phyloP scores from a whole-genome alignment of 2,113 vertebrate genomes.

The Chionis minor region DNA sequence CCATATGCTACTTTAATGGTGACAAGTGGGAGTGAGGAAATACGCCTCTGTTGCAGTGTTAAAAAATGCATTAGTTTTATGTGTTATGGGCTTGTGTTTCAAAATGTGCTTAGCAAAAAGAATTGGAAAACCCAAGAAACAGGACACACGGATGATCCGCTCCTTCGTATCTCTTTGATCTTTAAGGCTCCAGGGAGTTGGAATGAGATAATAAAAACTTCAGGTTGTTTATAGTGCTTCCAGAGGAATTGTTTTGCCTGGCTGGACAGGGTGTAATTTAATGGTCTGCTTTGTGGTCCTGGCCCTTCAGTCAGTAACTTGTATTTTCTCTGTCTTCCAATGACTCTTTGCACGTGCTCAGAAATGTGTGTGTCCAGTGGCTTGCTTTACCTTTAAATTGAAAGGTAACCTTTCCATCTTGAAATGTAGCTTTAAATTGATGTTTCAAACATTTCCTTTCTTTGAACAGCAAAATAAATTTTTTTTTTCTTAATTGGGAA shows the following conservation, averaged over 20 bases:
- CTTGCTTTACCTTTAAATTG: not conserved
- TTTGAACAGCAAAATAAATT: not conserved
- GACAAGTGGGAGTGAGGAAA: not conserved
- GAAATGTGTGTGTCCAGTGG: not conserved
- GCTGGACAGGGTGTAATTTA: not conserved
- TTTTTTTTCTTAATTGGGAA: not conserved
- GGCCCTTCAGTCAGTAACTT: not conserved
- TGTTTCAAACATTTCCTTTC: not conserved
- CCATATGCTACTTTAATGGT: not conserved
- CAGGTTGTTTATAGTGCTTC: not conserved
- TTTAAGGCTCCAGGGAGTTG: not conserved
- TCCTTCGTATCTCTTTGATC: not conserved
- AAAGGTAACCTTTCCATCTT: not conserved
- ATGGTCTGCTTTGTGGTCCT: not conserved
- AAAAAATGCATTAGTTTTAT: not conserved
- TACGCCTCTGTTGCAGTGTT: not conserved
- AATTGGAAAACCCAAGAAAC: not conserved
- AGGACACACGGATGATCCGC: fast-evolving
- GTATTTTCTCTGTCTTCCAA: not conserved
- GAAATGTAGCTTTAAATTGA: not conserved
- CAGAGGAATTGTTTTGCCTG: not conserved
- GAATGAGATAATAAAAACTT: not conserved
- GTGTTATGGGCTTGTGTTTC: not conserved
- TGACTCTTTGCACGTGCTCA: not conserved
- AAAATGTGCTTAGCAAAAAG: not conserved